phyloP scores from a whole-genome alignment of 2,888 invertebrate species.

The Dolichopus griseipennis region DNA sequence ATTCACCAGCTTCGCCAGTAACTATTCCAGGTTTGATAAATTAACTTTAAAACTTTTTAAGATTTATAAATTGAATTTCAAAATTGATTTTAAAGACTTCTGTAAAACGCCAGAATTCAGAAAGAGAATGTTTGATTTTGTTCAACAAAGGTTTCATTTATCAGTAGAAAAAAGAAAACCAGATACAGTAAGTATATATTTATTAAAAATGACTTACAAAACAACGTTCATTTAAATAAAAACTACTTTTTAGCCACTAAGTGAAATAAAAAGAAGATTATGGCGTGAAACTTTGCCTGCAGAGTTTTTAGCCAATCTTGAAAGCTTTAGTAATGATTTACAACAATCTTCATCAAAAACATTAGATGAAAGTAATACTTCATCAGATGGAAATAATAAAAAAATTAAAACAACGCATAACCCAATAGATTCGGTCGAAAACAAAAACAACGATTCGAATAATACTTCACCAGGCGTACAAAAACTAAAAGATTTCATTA shows the following conservation, averaged over 20 bases:
- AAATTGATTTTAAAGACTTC: slow-evolving; percentile 35
- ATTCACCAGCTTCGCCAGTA: neutral
- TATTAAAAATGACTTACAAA: neutral
- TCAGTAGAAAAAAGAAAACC: slow-evolving; percentile 35
- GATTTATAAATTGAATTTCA: slow-evolving; percentile 21
- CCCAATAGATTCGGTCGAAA: neutral
- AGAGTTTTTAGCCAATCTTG: neutral
- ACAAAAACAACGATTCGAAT: neutral
- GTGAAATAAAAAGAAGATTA: slow-evolving; percentile 18
- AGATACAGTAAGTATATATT: slow-evolving; percentile 26
- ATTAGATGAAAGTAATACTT: slow-evolving; percentile 25
- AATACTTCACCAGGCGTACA: slow-evolving; percentile 32
- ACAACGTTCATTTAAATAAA: neutral
- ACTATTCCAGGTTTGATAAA: neutral
- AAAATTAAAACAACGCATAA: too few relatives aligned
- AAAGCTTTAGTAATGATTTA: neutral
- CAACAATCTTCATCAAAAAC: neutral
- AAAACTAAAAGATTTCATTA: slow-evolving; percentile 38
- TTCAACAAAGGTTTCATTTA: slow-evolving; percentile 38
- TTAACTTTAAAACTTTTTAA: neutral
- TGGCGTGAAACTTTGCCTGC: slow-evolving; percentile 10
- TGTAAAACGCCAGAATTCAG: slow-evolving; percentile 39
- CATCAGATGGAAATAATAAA: neutral
- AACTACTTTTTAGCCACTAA: slow-evolving; percentile 16
- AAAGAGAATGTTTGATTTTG: slow-evolving; percentile 39